Evolutionary conservation across 2,888 invertebrate genomes (phyloP).

Genomic region (Meloe dianella): DNA sequence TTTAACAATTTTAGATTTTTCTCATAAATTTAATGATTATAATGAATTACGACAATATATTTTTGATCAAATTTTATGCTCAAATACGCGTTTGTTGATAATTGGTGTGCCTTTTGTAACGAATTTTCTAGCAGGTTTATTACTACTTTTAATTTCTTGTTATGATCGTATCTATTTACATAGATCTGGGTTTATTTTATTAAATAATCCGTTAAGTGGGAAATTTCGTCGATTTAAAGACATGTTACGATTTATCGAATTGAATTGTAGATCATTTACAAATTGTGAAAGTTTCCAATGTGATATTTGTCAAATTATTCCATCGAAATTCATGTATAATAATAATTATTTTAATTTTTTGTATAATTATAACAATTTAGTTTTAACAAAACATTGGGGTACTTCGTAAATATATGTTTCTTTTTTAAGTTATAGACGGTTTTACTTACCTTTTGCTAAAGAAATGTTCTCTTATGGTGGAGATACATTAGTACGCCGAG

Average conservation of each 20-base stretch:
- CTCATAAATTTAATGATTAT: constrained; percentile 39
- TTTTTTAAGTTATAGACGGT: background rate
- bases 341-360: constrained; percentile 33
- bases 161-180: constrained; percentile 46
- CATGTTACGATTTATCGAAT: constrained; percentile 32
- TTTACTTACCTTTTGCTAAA: background rate
- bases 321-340: constrained; percentile 33
- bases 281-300: constrained; percentile 24
- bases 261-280: constrained; percentile 23
- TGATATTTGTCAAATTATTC: constrained; percentile 44
- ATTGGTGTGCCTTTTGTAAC: constrained; percentile 51
- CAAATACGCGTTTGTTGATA: constrained; percentile 46
- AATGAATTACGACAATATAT: constrained; percentile 44
- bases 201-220: constrained; percentile 29
- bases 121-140: constrained; percentile 52
- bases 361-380: constrained; percentile 40
- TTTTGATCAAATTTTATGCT: constrained; percentile 36
- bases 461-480: too few species aligned
- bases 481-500: too few species aligned
- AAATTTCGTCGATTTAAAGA: constrained; percentile 21
- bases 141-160: constrained; percentile 46
- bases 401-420: background rate
- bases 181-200: constrained; percentile 34
- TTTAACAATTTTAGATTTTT: constrained; percentile 40
- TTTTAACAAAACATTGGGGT: constrained; percentile 24